A percentile compares a stretch with the other conserved stretches of the same genome.
Evolutionary conservation across 2,888 invertebrate species (phyloP).

Genomic region (Taenaris catops): DNA sequence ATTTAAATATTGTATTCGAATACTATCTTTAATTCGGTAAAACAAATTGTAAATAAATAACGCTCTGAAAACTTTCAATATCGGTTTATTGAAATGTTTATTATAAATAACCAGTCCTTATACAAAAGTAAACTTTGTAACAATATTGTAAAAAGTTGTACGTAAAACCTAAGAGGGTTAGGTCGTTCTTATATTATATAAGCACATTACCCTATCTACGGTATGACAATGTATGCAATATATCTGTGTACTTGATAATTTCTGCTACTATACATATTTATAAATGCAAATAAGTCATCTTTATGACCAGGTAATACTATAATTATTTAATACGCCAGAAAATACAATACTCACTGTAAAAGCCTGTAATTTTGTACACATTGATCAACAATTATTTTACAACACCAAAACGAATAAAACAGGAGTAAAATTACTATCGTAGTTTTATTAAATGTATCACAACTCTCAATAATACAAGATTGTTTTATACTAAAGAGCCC

Average conservation of each 20-base stretch:
- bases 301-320: slow-evolving; percentile 40
- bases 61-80: slow-evolving; percentile 16
- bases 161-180: slow-evolving; percentile 43
- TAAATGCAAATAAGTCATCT: slow-evolving; percentile 46
- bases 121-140: slow-evolving; percentile 31
- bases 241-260: slow-evolving; percentile 44
- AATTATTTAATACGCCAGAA: slow-evolving; percentile 51
- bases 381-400: slow-evolving; percentile 68
- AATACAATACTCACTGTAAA: slow-evolving; percentile 59
- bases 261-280: slow-evolving; percentile 50
- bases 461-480: too few relatives aligned
- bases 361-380: slow-evolving; percentile 76
- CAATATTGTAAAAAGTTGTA: slow-evolving; percentile 45
- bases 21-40: slow-evolving; percentile 12
- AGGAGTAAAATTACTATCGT: slow-evolving; percentile 45
- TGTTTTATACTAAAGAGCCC: too few relatives aligned
- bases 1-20: slow-evolving; percentile 6
- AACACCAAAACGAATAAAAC: slow-evolving; percentile 69
- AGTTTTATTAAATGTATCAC: slow-evolving; percentile 39
- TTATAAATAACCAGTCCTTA: slow-evolving; percentile 25
- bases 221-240: slow-evolving; percentile 62
- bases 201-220: slow-evolving; percentile 51
- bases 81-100: slow-evolving; percentile 18
- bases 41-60: slow-evolving; percentile 23
- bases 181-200: slow-evolving; percentile 41